Base-by-base conservation (phyloP, 2,888 invertebrate species). In the Drosophila koepferae region DNA sequence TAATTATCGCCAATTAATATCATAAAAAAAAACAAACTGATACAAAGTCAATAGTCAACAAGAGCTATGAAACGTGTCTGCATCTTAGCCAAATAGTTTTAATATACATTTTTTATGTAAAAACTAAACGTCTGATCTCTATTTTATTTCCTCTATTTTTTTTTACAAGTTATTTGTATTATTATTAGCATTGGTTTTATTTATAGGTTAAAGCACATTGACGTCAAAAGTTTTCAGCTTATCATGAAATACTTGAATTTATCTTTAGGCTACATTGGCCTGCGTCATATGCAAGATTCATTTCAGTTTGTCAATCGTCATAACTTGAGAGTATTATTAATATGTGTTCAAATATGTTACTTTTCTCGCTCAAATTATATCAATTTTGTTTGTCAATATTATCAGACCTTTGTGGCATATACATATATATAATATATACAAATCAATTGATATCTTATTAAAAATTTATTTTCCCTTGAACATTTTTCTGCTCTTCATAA, bases 1-100 rank as follows among this genome's bases (percentile, higher is more conserved):
- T 48, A 75, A 75, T 72, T 86, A 70, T 62, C 67, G 48, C 12
- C 20, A 77, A 79, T 86, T 89, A 79, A 67, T 23, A 23, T 3
- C 84, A 75, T 63, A 53, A 71, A 44, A 23, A 65, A 43, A 44
- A 40, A 64, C 73, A 44, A 40, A 64, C 73, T 80, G 61, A 55
- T 38, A 20, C 28, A 54, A 44, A 31, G 36, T 48, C 41, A 63
- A 38, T 23, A 40, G 53, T 36, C 41, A 10, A 36, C 12, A 8
- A 34, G 12, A 12, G 31, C 41, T 31, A 20, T 20, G 28, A 48
- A 59, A 56, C 40, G 48, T 59, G 38, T 14, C 20, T 18, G 31
- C 49, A 40, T 10, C 40, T 3, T 20, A 44, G 12, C 20, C 16
- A 62, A 56, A 62, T 41, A 54, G 23, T 34, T 34, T 3, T 10